These are phyloP conservation scores for Mechanitis mazaeus DNA, from an alignment of 2,888 invertebrate species.

Conservation along the genomic window DNA sequence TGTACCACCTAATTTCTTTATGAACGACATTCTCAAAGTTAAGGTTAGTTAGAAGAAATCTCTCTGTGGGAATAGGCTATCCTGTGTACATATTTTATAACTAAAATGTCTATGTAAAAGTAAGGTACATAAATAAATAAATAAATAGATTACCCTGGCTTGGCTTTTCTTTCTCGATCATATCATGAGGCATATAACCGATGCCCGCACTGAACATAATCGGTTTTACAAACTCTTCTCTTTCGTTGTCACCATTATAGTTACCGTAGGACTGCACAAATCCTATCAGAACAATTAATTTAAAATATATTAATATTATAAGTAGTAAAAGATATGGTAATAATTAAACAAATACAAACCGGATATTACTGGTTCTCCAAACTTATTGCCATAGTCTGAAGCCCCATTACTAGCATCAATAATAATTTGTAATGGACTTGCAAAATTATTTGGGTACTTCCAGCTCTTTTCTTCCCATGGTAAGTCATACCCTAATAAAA, in stretches of 20 bases:
- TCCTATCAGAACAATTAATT: conserved; percentile 71
- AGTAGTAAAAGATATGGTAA: not conserved
- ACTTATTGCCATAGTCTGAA: conserved; percentile 99
- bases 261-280: conserved; percentile 95
- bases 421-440: conserved; percentile 90
- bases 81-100: too few relatives aligned
- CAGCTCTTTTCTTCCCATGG: conserved; percentile 89
- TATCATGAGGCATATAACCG: conserved; percentile 89
- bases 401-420: conserved; percentile 98
- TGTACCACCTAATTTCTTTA: too few relatives aligned
- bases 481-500: conserved; percentile 81
- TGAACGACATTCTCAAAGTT: too few relatives aligned
- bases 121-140: not conserved
- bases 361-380: conserved; percentile 94
- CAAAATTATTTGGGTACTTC: conserved; percentile 92
- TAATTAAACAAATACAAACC: conserved; percentile 38
- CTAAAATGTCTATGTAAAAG: too few relatives aligned
- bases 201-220: conserved; percentile 99
- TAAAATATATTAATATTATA: not conserved
- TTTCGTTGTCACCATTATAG: conserved; percentile 77
- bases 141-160: conserved; percentile 75
- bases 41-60: too few relatives aligned
- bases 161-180: conserved; percentile 87
- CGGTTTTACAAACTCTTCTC: conserved; percentile 97
- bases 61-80: too few relatives aligned